phyloP scores from a whole-genome alignment of 1,140 invertebrate species.

The Anastrepha ludens region DNA sequence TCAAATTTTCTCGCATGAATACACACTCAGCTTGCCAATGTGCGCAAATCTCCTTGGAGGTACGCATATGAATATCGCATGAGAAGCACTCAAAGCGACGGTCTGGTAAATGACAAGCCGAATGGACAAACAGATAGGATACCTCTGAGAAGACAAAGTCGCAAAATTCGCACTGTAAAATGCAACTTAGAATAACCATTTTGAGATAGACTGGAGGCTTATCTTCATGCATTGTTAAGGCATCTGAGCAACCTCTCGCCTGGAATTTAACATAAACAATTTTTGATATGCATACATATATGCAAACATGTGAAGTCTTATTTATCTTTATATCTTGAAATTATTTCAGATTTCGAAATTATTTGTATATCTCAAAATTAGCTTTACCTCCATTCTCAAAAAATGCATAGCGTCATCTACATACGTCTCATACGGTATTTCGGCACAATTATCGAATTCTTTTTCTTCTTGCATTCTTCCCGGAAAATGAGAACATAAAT shows the following conservation, averaged over 20 bases:
- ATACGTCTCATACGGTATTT: constrained; percentile 55
- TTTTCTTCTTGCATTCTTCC: constrained; percentile 44
- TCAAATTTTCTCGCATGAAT: constrained; percentile 70
- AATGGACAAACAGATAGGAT: constrained; percentile 74
- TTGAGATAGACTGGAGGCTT: constrained; percentile 55
- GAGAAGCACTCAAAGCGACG: constrained; percentile 77
- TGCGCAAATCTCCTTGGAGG: constrained; percentile 74
- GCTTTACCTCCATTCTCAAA: constrained; percentile 49
- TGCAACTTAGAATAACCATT: constrained; percentile 64
- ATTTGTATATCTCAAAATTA: not conserved
- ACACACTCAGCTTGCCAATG: constrained; percentile 78
- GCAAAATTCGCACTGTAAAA: constrained; percentile 79
- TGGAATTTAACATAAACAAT: not conserved
- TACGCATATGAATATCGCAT: constrained; percentile 75
- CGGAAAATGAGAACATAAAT: constrained; percentile 61
- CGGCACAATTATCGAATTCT: constrained; percentile 56
- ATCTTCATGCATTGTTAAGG: constrained; percentile 2
- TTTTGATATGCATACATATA: not conserved
- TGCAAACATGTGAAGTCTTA: not conserved
- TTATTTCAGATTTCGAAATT: not conserved
- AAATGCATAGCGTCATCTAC: constrained; percentile 54
- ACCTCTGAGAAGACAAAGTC: constrained; percentile 76
- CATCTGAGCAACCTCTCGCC: not conserved
- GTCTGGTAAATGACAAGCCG: constrained; percentile 74
- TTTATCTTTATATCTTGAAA: not conserved